A percentile compares a stretch with the other conserved stretches of the same genome.
These are phyloP conservation scores for Leptodactylus fallax DNA, from an alignment of 2,797 vertebrate species.

Conservation along the genomic window DNA sequence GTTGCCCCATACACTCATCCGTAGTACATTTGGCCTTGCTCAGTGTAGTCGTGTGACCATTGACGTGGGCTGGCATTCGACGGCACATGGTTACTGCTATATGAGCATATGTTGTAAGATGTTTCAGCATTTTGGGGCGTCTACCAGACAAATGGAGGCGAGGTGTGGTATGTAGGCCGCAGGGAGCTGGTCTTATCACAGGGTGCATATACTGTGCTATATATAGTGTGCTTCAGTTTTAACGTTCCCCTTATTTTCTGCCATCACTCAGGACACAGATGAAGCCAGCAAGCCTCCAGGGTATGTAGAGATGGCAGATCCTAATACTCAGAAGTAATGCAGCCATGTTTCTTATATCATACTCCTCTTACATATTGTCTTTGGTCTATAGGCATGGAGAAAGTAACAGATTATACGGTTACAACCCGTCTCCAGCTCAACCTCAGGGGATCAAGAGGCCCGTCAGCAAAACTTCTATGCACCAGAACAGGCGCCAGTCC, in stretches of 20 bases:
- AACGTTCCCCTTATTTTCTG: neutral
- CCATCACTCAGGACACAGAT: constrained; percentile 3
- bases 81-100: too few species aligned
- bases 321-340: neutral
- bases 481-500: constrained; percentile 70
- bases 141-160: too few species aligned
- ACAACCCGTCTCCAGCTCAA: constrained; percentile 74
- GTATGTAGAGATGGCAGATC: neutral
- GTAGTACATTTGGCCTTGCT: too few species aligned
- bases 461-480: constrained; percentile 70
- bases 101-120: too few species aligned
- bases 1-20: too few species aligned
- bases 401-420: constrained; percentile 71
- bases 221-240: neutral
- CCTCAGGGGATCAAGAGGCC: constrained; percentile 75
- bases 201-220: too few species aligned
- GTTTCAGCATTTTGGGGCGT: too few species aligned
- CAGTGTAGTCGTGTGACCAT: too few species aligned
- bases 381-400: constrained; percentile 66
- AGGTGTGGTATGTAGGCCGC: too few species aligned
- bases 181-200: too few species aligned
- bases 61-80: too few species aligned
- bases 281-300: constrained; percentile 11
- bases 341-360: neutral
- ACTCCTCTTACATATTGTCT: neutral